Base-by-base conservation (phyloP, 2,888 invertebrate genomes). In the Drosophila mimica region DNA sequence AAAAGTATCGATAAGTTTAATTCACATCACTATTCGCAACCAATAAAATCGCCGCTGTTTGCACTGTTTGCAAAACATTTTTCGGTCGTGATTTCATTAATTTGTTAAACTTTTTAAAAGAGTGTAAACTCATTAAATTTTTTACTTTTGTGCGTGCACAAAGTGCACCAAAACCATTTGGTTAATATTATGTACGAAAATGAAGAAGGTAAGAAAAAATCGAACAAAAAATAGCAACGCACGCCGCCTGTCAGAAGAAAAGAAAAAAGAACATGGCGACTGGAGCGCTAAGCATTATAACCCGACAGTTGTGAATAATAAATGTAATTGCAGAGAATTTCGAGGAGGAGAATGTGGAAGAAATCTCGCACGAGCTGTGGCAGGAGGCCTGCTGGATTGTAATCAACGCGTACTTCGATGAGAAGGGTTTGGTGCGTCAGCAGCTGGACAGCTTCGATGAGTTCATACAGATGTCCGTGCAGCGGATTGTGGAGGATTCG, bases 321-420 rank as follows among this genome's bases (percentile, higher is more conserved):
- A 15, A 33, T 71, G 3, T 25, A 3, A 34, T 74, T 69, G 17
- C 66, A 94, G 94, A 94, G 76, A 82, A 93, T 63, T 96, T 95
- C 93, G 97, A 97, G 80, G 97, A 98, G 91, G 97, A 97, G 91
- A 97, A 97, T 92, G 96, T 96, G 15, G 99, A 98, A 93, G 99
- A 99, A 94, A 99, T 99, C 90, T 98, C 98, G 38, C 97, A 98
- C 8, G 99, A 99, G 92, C 94, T 99, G 79, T 99, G 99, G 99
- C 99, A 99, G 93, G 99, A 99, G 94, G 99, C 99, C 52, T 99
- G 99, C 91, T 99, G 99, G 99, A 99, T 99, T 91, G 99, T 99
- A 73, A 99, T 99, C 92, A 99, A 99, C 92, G 98, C 99, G 0
- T 99, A 99, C 93, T 99, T 99, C 92, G 99, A 99, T 92, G 99